A percentile compares a stretch with the other conserved stretches of the same genome.
Evolutionary conservation across 2,797 vertebrate genomes (phyloP).

Genomic region (Paratrypauchen microcephalus): DNA sequence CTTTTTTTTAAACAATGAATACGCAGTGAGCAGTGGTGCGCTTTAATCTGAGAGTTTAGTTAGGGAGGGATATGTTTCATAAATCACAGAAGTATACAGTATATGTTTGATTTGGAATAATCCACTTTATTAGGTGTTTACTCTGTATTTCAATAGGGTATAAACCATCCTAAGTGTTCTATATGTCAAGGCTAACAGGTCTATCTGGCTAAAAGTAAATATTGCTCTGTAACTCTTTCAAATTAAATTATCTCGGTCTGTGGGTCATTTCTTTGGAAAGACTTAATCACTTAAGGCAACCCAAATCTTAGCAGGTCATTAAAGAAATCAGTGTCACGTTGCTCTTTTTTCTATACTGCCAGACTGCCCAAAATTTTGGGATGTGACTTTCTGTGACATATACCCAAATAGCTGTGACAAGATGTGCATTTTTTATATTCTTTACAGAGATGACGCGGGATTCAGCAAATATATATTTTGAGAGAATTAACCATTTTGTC

Average conservation of each 20-base stretch:
- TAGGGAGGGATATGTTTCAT: not conserved
- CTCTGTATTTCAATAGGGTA: not conserved
- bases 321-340: too few species aligned
- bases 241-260: not conserved
- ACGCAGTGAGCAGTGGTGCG: not conserved
- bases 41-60: not conserved
- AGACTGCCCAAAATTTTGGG: too few species aligned
- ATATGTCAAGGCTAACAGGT: not conserved
- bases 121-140: not conserved
- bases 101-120: not conserved
- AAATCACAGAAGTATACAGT: not conserved
- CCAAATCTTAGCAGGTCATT: too few species aligned
- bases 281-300: not conserved
- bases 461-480: too few species aligned
- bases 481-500: too few species aligned
- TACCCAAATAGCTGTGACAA: too few species aligned
- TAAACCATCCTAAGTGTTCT: not conserved
- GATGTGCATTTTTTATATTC: too few species aligned
- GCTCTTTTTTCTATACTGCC: too few species aligned
- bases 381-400: too few species aligned
- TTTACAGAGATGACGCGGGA: too few species aligned
- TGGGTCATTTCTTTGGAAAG: not conserved
- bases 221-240: not conserved
- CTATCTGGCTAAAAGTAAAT: not conserved
- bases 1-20: slow-evolving; percentile 6